These are phyloP conservation scores for Thamnaconus septentrionalis DNA, from an alignment of 2,113 vertebrate genomes.

Conservation along the genomic window DNA sequence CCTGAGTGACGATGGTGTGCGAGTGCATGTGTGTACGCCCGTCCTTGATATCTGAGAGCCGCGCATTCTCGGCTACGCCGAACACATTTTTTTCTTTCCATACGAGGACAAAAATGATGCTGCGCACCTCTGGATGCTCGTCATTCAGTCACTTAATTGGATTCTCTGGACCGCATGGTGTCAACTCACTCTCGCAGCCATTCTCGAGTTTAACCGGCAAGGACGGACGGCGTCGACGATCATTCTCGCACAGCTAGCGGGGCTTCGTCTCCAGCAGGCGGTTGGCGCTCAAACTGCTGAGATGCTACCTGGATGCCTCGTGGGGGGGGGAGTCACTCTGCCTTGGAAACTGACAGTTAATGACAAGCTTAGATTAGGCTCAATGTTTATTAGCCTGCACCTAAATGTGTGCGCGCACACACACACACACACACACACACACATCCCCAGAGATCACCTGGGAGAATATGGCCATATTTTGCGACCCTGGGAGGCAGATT, in stretches of 20 bases:
- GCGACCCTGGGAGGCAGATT: constrained; percentile 25
- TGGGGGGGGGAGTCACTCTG: constrained; percentile 12
- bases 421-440: neutral
- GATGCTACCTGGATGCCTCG: constrained; percentile 36
- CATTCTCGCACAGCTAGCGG: constrained; percentile 14
- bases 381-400: constrained; percentile 1
- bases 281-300: constrained; percentile 38
- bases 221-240: too few species aligned
- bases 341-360: neutral
- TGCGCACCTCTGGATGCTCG: too few species aligned
- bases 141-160: too few species aligned
- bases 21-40: too few species aligned
- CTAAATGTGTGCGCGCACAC: constrained; percentile 2
- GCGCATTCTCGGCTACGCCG: too few species aligned
- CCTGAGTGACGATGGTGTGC: too few species aligned
- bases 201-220: too few species aligned
- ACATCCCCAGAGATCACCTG: constrained; percentile 3
- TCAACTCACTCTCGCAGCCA: too few species aligned
- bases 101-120: too few species aligned
- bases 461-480: constrained; percentile 5
- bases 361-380: neutral
- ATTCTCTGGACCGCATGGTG: too few species aligned
- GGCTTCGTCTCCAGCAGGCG: constrained; percentile 15
- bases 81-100: too few species aligned
- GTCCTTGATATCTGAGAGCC: too few species aligned